These are phyloP conservation scores for Drosophila kambysellisi DNA, from an alignment of 2,888 invertebrate genomes.

Conservation along the genomic window DNA sequence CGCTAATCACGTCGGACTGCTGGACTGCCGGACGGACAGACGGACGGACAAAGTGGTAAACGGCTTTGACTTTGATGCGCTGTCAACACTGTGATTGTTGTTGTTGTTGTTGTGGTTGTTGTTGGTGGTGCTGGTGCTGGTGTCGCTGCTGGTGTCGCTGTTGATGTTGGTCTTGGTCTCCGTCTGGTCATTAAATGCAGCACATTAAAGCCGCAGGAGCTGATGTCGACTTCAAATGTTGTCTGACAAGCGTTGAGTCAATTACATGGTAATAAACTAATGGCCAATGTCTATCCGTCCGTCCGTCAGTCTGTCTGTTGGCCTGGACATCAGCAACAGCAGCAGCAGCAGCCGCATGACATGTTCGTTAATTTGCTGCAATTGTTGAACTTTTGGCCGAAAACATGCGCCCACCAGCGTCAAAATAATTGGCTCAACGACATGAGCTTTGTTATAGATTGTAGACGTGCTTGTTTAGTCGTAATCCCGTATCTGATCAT, in stretches of 20 bases:
- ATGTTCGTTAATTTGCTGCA: constrained; percentile 71
- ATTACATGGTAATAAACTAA: constrained; percentile 82
- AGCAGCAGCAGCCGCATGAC: constrained; percentile 57
- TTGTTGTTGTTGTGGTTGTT: constrained; percentile 24
- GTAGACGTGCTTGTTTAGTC: background rate
- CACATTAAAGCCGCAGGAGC: constrained; percentile 81
- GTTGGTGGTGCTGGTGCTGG: constrained; percentile 22
- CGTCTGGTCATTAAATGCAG: constrained; percentile 75
- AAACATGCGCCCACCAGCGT: constrained; percentile 37
- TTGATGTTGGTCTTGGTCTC: constrained; percentile 56
- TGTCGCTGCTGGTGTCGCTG: constrained; percentile 27
- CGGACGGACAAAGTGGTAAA: constrained; percentile 45
- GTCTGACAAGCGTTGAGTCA: constrained; percentile 80
- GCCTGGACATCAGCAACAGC: constrained; percentile 31
- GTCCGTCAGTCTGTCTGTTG: constrained; percentile 7
- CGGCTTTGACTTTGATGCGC: constrained; percentile 70
- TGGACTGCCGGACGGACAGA: constrained; percentile 19
- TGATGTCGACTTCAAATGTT: constrained; percentile 41
- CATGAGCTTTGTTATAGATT: constrained; percentile 24
- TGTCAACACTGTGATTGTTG: constrained; percentile 40
- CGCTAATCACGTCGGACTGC: constrained; percentile 61
- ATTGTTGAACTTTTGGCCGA: constrained; percentile 74
- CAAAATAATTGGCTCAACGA: constrained; percentile 62
- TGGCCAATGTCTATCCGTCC: constrained; percentile 50
- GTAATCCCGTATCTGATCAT: background rate